Base-by-base conservation (phyloP, 2,113 vertebrate genomes). In the Oreotrochilus melanogaster region DNA sequence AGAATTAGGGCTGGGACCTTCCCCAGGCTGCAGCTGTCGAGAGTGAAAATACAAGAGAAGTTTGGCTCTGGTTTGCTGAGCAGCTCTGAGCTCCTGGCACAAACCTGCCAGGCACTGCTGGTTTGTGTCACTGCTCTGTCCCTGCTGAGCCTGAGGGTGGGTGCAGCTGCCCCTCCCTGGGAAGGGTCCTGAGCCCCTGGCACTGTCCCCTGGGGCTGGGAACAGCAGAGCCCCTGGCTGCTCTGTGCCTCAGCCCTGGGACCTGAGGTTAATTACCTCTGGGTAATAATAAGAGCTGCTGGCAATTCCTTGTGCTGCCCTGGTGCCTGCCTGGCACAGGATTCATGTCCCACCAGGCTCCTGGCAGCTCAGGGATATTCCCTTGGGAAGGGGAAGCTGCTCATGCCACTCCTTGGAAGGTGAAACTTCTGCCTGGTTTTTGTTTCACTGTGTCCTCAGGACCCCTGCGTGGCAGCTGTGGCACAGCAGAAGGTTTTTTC, bases 261-360 rank as follows among this genome's bases (percentile, higher is more conserved):
- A 37, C 8, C 35, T 37, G 35, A 37, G 35, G 8, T 39, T 39
- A 39, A 39, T 39, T 39, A 39, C 39, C 74, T 45, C 43, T 43
- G 45, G 88, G 88, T 93, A 94, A 90, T 60, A 76, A 93, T 92
- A 95, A 62, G 48, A 85, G 25, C 86, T 93, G 86, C 82, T 92
- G 54, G 7, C 83, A 61, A 94, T 96, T 95, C 95, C 94, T 95
- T 22, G 66, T 24, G 71, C 82, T 91, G 50, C 11, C 27, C 82
- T 89, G 95, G 90, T 78, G 84, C 85, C 93, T 66, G 85, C 82
- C 61, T 86, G 8, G 37, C 65, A 27, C 60, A 61, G 69, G 88
- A 90, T 94, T 95, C 86, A 54, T 11, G 50, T 76, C 86, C 51
- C 58, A 78, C 82, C 48, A 78, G 12, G 75, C 48, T 82, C 79